Base-by-base conservation (phyloP, 2,797 vertebrate genomes). In the Trachurus trachurus region DNA sequence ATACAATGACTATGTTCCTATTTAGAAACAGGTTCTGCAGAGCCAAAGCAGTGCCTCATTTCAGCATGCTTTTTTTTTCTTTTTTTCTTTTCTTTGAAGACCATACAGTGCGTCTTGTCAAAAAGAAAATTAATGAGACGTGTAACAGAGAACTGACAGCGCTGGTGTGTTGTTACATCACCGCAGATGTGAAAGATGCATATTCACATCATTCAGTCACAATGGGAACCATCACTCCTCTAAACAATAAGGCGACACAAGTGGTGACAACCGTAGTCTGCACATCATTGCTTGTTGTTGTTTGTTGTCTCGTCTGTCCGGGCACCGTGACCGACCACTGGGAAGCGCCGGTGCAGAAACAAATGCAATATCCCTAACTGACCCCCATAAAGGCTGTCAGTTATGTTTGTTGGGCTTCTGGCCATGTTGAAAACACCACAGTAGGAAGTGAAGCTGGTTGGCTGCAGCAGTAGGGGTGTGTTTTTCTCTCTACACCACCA, bases 21-120 rank as follows among this genome's bases (percentile, higher is more conserved):
- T 70, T 63, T 54, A 52, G n/a, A 63, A 11, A 54, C 40, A 37
- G 56, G 65, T 52, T 78, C 63, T 74, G 47, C 47, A 66, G 65
- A n/a, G 59, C 3, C n/a, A 74, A 76, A 29, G 49, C 10, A 2
- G 65, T 68, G 73, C 74, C 57, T 74, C 53, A 61, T 79, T 83
- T 84, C 21, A 50, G 47, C 40, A 22, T 16, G 47, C 47, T 44
- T 15, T 68, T 40, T 61, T n/a, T 47, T 62, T 47, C 12, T 58
- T 40, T 47, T 47, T 17, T 47, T 17, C 5, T 26, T 26, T 26
- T 26, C 31, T 34, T 47, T 53, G 26, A 61, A 31, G 47, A 74
- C 9, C 11, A 9, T 3, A 21, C 53, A 47, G 42, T 21, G 21
- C n/a, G 10, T 66, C 64, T 39, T 40, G 74, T 64, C 60, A 65